Evolutionary conservation across 2,113 vertebrate species (phyloP).

Genomic region (Cebus imitator): DNA sequence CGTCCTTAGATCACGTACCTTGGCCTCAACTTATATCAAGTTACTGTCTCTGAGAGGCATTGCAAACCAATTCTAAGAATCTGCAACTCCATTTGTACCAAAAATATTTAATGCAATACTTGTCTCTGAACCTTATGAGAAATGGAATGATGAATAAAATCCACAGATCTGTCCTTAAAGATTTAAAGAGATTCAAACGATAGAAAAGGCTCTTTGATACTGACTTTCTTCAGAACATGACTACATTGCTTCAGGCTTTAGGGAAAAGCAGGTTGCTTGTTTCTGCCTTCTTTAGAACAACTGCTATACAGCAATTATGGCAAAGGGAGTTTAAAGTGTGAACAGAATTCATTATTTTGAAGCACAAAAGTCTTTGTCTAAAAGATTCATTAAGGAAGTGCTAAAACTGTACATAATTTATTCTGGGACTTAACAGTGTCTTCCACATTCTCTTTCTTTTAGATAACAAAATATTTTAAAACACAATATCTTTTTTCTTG

Average conservation of each 20-base stretch:
- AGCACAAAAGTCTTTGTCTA: neutral
- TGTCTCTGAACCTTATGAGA: neutral
- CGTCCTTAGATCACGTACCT: neutral
- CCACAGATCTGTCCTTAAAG: neutral
- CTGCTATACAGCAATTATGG: neutral
- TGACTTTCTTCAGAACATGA: neutral
- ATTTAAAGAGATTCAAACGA: neutral
- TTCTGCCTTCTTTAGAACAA: neutral
- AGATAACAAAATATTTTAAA: neutral
- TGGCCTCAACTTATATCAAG: neutral
- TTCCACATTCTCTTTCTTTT: neutral
- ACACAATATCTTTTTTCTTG: neutral
- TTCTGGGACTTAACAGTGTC: neutral
- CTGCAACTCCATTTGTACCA: neutral
- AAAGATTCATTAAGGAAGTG: neutral
- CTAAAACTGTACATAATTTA: neutral
- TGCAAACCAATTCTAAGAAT: neutral
- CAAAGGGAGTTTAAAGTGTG: neutral
- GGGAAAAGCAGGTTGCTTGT: neutral
- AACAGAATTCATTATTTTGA: neutral
- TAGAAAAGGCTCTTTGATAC: neutral
- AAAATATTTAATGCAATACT: neutral
- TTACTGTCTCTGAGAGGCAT: neutral
- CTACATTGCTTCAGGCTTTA: neutral
- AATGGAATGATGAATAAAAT: neutral